Conservation (phyloP, 2,888 invertebrate species). For the Camptogramma bilineatum region DNA sequence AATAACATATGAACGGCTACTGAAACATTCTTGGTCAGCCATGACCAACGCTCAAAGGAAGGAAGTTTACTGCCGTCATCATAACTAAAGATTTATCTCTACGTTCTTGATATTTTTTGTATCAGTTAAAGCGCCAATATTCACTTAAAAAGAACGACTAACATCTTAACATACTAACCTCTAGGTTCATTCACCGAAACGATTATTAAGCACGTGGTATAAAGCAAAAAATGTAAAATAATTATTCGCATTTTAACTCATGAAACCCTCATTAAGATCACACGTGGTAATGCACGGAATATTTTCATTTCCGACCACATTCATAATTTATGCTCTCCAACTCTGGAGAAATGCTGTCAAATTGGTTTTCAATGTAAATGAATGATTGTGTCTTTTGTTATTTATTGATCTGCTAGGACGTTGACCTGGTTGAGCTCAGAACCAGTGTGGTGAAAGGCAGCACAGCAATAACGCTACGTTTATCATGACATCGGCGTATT, state of each 20-base stretch:
- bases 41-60: neutral
- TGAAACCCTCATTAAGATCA: slow-evolving; percentile 28
- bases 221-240: slow-evolving; percentile 14
- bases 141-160: neutral
- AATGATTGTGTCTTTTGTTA: neutral
- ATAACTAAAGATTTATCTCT: neutral
- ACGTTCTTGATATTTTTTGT: neutral
- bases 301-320: slow-evolving; percentile 34
- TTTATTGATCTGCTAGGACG: neutral
- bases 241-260: slow-evolving; percentile 25
- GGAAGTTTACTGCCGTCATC: neutral
- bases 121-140: neutral
- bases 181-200: neutral
- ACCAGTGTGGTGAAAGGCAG: neutral
- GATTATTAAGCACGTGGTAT: slow-evolving; percentile 1
- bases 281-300: slow-evolving; percentile 35
- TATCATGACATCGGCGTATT: neutral
- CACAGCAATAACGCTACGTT: neutral
- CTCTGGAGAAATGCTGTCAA: neutral
- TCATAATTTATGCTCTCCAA: neutral
- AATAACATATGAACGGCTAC: neutral
- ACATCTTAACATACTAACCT: neutral
- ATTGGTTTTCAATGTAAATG: slow-evolving; percentile 2
- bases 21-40: neutral
- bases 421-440: neutral